Conservation (phyloP, 1,140 invertebrate species). For the Anastrepha ludens region DNA sequence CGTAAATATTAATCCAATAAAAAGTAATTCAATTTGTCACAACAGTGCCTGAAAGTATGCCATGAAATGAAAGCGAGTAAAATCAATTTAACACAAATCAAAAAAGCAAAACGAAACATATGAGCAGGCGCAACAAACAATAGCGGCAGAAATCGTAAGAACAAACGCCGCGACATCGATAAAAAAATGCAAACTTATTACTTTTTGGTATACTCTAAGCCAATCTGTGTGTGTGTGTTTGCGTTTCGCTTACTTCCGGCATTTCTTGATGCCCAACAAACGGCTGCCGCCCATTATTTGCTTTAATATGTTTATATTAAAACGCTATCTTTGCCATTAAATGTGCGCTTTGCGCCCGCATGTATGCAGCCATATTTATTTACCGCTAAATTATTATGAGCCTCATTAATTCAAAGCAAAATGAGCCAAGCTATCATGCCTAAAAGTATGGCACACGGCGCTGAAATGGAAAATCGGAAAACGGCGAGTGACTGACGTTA, state of each 20-base stretch:
- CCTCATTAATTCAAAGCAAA: constrained; percentile 40
- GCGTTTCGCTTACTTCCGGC: neutral
- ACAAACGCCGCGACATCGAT: neutral
- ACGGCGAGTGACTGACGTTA: neutral
- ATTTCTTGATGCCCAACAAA: neutral
- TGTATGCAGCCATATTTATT: constrained; percentile 43
- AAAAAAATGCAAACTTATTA: too few species aligned
- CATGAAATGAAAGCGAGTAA: neutral
- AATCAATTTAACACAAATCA: constrained; percentile 4
- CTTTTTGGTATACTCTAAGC: too few species aligned
- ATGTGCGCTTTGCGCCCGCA: neutral
- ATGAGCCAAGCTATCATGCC: neutral
- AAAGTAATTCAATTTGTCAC: neutral
- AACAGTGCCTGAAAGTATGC: neutral
- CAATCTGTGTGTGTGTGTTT: neutral
- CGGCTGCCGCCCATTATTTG: neutral
- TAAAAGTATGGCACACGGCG: neutral
- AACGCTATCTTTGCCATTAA: constrained; percentile 8
- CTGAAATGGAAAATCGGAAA: neutral
- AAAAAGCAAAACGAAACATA: neutral
- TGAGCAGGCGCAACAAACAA: too few species aligned
- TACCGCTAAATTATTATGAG: constrained; percentile 56
- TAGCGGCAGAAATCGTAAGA: neutral
- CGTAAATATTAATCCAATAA: neutral
- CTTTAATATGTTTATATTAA: constrained; percentile 22